phyloP scores from a whole-genome alignment of 23 tunicate species.

The Styela plicata region DNA sequence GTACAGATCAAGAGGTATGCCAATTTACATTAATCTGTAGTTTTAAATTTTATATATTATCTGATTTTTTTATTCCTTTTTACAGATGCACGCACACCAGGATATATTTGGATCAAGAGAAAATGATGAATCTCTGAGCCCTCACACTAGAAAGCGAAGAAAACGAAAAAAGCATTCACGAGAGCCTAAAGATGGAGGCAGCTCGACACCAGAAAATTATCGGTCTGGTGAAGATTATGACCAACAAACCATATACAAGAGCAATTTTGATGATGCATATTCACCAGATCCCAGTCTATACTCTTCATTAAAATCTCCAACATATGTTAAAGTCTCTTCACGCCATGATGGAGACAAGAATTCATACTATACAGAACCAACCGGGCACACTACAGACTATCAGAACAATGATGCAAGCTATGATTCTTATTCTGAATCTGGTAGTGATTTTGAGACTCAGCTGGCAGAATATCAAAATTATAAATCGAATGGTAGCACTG shows the following conservation, averaged over 20 bases:
- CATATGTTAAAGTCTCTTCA: background rate
- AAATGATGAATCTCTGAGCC: conserved; percentile 42
- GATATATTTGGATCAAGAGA: conserved; percentile 60
- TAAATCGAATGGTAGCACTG: conserved; percentile 39
- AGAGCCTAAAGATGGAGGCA: conserved; percentile 52
- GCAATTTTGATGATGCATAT: background rate
- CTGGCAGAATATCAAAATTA: conserved; percentile 75
- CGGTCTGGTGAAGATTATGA: background rate
- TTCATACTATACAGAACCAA: conserved; percentile 12
- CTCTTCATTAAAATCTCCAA: background rate
- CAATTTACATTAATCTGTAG: background rate
- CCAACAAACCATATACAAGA: background rate
- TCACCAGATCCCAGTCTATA: background rate
- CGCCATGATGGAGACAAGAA: background rate
- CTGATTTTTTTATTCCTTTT: background rate
- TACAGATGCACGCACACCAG: conserved; percentile 12
- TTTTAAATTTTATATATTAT: too few species aligned
- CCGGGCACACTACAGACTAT: conserved; percentile 24
- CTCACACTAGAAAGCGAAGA: conserved; percentile 56
- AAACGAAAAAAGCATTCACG: conserved; percentile 67
- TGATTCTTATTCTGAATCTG: conserved; percentile 65
- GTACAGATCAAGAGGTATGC: background rate
- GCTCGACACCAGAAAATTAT: conserved; percentile 53
- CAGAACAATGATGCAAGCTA: conserved; percentile 30
- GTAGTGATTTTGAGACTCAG: conserved; percentile 86